Evolutionary conservation across 2,888 invertebrate species (phyloP).

Genomic region (Trichogramma dendrolimi): DNA sequence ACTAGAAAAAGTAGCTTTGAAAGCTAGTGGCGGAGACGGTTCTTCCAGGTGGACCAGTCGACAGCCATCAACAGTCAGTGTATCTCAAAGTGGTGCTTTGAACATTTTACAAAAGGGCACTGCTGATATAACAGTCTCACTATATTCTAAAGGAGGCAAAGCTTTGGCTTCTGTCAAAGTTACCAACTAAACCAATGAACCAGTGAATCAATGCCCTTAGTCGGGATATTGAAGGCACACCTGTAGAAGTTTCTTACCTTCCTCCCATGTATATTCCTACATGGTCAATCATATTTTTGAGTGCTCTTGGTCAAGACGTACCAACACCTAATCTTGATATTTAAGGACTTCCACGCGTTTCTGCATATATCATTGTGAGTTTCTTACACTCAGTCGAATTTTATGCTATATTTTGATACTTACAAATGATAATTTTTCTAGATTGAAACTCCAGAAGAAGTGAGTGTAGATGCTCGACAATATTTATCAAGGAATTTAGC

Average conservation of each 20-base stretch:
- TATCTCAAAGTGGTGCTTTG: too few relatives aligned
- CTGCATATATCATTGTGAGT: too few relatives aligned
- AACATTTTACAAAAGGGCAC: too few relatives aligned
- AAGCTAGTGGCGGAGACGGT: conserved; percentile 74
- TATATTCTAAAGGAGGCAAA: too few relatives aligned
- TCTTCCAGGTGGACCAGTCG: conserved; percentile 70
- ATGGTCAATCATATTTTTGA: conserved; percentile 54
- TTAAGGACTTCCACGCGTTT: conserved; percentile 57
- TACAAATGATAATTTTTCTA: conserved; percentile 47
- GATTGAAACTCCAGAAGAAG: too few relatives aligned
- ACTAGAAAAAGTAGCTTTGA: conserved; percentile 57
- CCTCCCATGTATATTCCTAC: conserved; percentile 50
- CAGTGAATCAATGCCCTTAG: conserved; percentile 47
- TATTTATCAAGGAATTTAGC: conserved; percentile 36
- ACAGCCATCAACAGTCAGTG: conserved; percentile 60
- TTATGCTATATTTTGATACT: conserved; percentile 27
- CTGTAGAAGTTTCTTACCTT: conserved; percentile 47
- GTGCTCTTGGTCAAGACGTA: conserved; percentile 33
- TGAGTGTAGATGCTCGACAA: conserved; percentile 40
- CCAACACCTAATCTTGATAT: conserved; percentile 42
- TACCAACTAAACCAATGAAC: too few relatives aligned
- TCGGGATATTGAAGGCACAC: conserved; percentile 44
- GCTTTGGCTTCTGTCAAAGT: too few relatives aligned
- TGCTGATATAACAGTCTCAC: too few relatives aligned
- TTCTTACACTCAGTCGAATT: too few relatives aligned